Evolutionary conservation across 30 jellyfish, hydroid and myxozoan species (phyloP), one percentile per base, ranked within the genome.

Genomic region (Pelagia noctiluca): DNA sequence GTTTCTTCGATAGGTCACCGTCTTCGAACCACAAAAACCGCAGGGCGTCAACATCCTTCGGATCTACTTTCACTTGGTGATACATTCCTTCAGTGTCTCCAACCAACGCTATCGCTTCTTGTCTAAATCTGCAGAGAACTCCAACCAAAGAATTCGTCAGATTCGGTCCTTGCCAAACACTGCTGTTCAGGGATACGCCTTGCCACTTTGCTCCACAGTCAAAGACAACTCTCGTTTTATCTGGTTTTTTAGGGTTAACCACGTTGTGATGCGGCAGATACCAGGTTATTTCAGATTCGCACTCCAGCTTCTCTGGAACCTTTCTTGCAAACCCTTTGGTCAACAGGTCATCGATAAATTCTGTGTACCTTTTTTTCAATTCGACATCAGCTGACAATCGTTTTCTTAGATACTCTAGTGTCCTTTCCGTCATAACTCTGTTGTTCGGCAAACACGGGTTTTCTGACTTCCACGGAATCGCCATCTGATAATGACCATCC

Each of bases 251-350:
- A 12, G 88, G 82, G 38, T 76, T 35, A n/a, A 21, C 22, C 7
- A 76, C 82, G 12, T 37, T 53, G 29, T 76, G 88, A 76, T 61
- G 82, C 25, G 88, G 88, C 3, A 76, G 42, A 57, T 76, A 76
- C 88, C 88, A 76, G 3, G 65, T 37, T 54, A n/a, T 36, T 2
- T 80, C 85, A 10, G 68, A 3, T 19, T 52, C 26, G 26, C 26
- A 3, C 28, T 52, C 21, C 68, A 52, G 12, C 12, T 19, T 19
- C 26, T 52, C 68, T 18, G 61, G 61, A 35, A 76, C 38, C 63
- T 0, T 76, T 76, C 77, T 33, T 21, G 87, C 60, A 53, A 23
- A 76, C 22, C 77, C 77, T 12, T 35, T 52, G 25, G 31, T 54
- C 38, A 33, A 65, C 70, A 54, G 35, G 38, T 76, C 78, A 4